Percentiles rank a stretch among this genome's conserved stretches.
Evolutionary conservation across 2,113 vertebrate species (phyloP).

Genomic region (Laticauda colubrina): DNA sequence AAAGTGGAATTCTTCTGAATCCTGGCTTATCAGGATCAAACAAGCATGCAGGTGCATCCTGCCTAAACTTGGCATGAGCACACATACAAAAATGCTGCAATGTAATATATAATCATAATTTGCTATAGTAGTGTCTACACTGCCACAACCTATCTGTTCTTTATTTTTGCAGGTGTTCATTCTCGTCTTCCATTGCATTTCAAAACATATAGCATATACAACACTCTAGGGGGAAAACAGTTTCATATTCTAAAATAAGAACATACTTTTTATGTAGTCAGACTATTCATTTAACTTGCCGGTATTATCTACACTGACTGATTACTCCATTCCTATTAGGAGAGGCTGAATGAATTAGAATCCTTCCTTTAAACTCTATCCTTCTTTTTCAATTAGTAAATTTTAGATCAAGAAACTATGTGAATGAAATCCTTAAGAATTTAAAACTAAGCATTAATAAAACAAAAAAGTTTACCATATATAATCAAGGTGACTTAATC

Average conservation of each 20-base stretch:
- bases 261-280: not conserved
- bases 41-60: not conserved
- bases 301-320: not conserved
- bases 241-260: not conserved
- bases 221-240: not conserved
- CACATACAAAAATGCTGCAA: not conserved
- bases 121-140: not conserved
- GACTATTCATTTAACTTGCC: not conserved
- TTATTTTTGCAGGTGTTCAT: not conserved
- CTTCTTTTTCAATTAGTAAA: not conserved
- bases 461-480: not conserved
- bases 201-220: not conserved
- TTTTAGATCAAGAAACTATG: not conserved
- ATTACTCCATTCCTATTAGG: not conserved
- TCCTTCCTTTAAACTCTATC: not conserved
- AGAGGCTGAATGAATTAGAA: not conserved
- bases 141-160: not conserved
- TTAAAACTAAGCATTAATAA: not conserved
- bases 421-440: not conserved
- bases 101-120: not conserved
- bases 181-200: not conserved
- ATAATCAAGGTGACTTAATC: not conserved
- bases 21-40: not conserved
- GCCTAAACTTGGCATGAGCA: not conserved
- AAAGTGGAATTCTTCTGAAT: not conserved